Conservation (phyloP, 2,797 vertebrate genomes). For the Sparidentex hasta region DNA sequence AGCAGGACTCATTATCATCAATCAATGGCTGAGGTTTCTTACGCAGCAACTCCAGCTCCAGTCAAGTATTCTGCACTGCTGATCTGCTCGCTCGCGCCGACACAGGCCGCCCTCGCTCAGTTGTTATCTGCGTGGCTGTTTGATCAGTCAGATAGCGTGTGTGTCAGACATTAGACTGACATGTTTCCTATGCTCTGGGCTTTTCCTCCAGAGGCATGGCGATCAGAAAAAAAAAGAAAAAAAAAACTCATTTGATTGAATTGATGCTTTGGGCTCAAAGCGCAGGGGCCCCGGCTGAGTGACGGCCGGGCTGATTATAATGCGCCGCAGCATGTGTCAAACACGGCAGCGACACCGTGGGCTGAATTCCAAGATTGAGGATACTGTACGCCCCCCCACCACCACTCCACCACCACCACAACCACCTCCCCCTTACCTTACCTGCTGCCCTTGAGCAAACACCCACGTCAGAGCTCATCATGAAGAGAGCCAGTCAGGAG, state of each 20-base stretch:
- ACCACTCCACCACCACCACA: too few species aligned
- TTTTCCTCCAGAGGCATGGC: constrained; percentile 50
- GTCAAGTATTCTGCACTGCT: constrained; percentile 58
- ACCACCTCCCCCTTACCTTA: background rate
- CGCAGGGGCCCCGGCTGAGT: constrained; percentile 38
- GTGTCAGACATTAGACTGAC: constrained; percentile 69
- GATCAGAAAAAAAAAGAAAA: constrained; percentile 57
- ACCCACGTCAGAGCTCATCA: constrained; percentile 52
- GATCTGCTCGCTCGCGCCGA: constrained; percentile 34
- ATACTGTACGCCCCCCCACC: constrained; percentile 12
- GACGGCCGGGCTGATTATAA: constrained; percentile 63
- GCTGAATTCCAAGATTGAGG: constrained; percentile 41
- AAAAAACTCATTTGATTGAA: constrained; percentile 71
- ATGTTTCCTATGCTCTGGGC: constrained; percentile 64
- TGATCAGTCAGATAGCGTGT: constrained; percentile 56
- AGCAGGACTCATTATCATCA: constrained; percentile 72
- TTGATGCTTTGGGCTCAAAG: constrained; percentile 47
- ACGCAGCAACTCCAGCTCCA: constrained; percentile 60
- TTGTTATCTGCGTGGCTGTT: constrained; percentile 49
- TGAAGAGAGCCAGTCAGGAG: constrained; percentile 43
- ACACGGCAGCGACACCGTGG: constrained; percentile 41
- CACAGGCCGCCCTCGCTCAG: constrained; percentile 14
- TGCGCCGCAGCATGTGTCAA: constrained; percentile 63
- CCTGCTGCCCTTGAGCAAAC: constrained; percentile 62
- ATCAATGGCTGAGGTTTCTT: constrained; percentile 71